Evolutionary conservation across 2,888 invertebrate species (phyloP), one percentile per base, ranked within the genome.

Genomic region (Agonopterix subpropinquella): DNA sequence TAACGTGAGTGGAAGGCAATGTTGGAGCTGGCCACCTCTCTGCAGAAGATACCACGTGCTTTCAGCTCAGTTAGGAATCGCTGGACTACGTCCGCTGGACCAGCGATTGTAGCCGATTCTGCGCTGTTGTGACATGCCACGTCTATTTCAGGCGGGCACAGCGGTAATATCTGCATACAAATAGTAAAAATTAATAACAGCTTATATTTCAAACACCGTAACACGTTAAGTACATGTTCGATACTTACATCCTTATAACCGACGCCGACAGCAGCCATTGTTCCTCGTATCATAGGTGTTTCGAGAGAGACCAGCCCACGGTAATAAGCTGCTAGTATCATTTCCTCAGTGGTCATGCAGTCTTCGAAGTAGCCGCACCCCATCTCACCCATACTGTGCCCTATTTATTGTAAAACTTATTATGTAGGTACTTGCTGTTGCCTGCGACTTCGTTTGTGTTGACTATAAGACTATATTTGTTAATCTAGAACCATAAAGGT

Each of bases 281-380:
- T 92, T 41, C 94, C 94, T 5, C 67, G 71, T 39, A 92, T 89
- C 50, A 92, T 79, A 36, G 89, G 81, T 1, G 90, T 88, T 54
- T 93, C 91, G 37, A 91, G 58, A 42, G 92, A 92, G 2, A 92
- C 91, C 56, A 88, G 83, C 8, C 94, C 94, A 61, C 95, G 89
- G 65, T 92, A 93, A 73, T 95, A 95, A 0, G 95, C 92, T 10
- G 92, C 89, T 36, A 94, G 73, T 45, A 96, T 91, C 78, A 94
- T 92, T 78, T 96, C 93, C 65, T 95, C 93, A 1, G 92, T 91
- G 0, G 95, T 94, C 52, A 96, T 87, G 52, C 94, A 93, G 1
- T 94, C 95, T 76, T 97, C 97, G 8, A 95, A 96, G 75, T 97
- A 97, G 1, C 94, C 96, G 73, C 97, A 97, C 1, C 94, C 96